These are phyloP conservation scores for Thymallus thymallus DNA, from an alignment of 2,113 vertebrate genomes.

Conservation along the genomic window DNA sequence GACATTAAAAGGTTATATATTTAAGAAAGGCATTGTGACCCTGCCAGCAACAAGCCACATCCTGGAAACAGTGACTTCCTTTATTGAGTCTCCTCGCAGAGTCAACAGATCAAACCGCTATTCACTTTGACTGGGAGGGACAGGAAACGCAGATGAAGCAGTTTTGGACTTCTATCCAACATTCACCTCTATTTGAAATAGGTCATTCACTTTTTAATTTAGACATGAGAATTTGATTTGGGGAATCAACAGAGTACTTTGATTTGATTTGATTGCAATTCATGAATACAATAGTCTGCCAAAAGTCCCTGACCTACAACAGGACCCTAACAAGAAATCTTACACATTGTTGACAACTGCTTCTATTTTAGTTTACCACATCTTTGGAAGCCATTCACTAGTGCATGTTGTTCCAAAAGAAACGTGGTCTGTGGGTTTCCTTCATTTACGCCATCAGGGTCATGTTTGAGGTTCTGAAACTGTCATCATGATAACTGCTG, in stretches of 20 bases:
- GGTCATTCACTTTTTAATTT: too few relatives aligned
- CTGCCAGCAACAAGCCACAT: constrained; percentile 27
- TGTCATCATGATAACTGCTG: too few relatives aligned
- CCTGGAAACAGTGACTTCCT: constrained; percentile 38
- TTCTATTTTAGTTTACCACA: background rate
- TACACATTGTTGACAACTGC: background rate
- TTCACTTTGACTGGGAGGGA: background rate
- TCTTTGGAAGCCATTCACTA: background rate
- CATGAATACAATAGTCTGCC: background rate
- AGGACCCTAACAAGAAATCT: too few relatives aligned
- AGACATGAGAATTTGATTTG: background rate
- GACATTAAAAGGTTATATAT: constrained; percentile 25
- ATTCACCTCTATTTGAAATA: background rate
- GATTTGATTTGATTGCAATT: background rate
- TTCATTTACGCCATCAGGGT: background rate
- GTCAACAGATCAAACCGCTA: constrained; percentile 26
- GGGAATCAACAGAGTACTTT: background rate
- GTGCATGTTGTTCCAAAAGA: background rate
- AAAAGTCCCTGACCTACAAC: too few relatives aligned
- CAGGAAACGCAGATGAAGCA: background rate
- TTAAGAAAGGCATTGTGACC: constrained; percentile 14
- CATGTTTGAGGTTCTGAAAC: background rate
- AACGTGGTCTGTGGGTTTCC: background rate
- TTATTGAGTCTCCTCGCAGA: constrained; percentile 32
- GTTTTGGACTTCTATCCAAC: background rate